Evolutionary conservation across 2,888 invertebrate species (phyloP).

Genomic region (Stenichneumon culpator): DNA sequence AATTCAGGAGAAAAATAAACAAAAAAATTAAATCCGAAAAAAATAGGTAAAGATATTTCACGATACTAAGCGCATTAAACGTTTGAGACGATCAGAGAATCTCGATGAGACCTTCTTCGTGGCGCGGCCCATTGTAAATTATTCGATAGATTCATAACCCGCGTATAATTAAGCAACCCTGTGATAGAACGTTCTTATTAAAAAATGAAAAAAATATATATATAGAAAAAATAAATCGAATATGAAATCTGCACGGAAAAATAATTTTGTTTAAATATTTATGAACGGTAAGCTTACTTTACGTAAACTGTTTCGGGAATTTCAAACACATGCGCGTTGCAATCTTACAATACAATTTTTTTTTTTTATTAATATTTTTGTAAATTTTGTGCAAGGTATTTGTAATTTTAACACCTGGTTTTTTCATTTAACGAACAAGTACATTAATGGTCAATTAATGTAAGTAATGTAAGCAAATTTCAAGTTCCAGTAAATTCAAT

Average conservation of each 20-base stretch:
- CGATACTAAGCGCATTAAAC: background rate
- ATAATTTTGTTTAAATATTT: too few relatives aligned
- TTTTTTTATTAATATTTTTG: too few relatives aligned
- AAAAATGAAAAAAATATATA: background rate
- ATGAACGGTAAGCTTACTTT: too few relatives aligned
- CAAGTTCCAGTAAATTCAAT: too few relatives aligned
- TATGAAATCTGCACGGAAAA: background rate
- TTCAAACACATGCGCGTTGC: too few relatives aligned
- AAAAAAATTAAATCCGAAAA: constrained; percentile 22
- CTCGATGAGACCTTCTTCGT: background rate
- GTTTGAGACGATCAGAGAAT: background rate
- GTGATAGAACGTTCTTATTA: background rate
- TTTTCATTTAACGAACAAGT: too few relatives aligned
- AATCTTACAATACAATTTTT: too few relatives aligned
- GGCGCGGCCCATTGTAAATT: background rate
- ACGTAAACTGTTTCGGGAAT: too few relatives aligned
- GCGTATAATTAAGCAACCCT: background rate
- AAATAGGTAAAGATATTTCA: background rate
- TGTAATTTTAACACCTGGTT: too few relatives aligned
- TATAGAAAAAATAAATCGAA: background rate
- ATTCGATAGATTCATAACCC: background rate
- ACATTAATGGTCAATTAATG: too few relatives aligned
- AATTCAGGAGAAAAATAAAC: background rate
- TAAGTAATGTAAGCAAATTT: too few relatives aligned
- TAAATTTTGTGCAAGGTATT: too few relatives aligned